Evolutionary conservation across 2,113 vertebrate genomes (phyloP).

Genomic region (Chrysemys picta): DNA sequence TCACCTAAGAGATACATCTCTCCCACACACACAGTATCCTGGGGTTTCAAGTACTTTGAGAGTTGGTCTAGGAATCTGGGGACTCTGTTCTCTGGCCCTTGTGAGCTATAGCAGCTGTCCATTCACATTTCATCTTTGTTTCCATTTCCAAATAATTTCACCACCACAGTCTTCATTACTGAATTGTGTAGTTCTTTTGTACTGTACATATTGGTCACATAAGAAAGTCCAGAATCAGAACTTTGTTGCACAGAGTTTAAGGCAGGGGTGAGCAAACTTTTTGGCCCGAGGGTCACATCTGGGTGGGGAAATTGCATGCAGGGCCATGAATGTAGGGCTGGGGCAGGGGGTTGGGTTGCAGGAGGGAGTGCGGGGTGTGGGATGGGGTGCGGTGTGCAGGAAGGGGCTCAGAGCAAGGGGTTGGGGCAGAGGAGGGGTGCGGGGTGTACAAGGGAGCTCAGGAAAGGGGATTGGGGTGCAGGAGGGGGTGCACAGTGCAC

Average conservation of each 20-base stretch:
- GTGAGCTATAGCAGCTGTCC: conserved; percentile 70
- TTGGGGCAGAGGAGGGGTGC: too few relatives aligned
- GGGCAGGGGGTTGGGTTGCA: too few relatives aligned
- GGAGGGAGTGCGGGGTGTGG: too few relatives aligned
- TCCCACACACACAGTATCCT: not conserved
- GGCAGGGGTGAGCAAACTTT: too few relatives aligned
- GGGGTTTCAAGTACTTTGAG: not conserved
- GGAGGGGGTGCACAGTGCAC: too few relatives aligned
- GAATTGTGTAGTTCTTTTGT: conserved; percentile 70
- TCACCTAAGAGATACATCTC: not conserved
- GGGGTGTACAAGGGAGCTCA: too few relatives aligned
- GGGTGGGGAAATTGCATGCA: too few relatives aligned
- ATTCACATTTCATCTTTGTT: conserved; percentile 67
- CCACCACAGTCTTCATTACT: conserved; percentile 69
- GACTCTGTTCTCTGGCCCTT: conserved; percentile 60
- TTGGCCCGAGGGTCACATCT: too few relatives aligned
- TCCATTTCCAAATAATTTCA: conserved; percentile 64
- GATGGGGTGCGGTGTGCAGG: too few relatives aligned
- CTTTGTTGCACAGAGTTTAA: not conserved
- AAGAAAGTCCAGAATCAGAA: not conserved
- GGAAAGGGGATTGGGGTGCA: too few relatives aligned
- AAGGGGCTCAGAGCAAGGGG: too few relatives aligned
- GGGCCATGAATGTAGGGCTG: too few relatives aligned
- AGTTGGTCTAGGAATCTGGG: not conserved
- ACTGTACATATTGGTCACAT: conserved; percentile 63